A percentile compares a stretch with the other conserved stretches of the same genome.
Evolutionary conservation across 2,113 vertebrate genomes (phyloP).

Genomic region (Xenopus tropicalis): DNA sequence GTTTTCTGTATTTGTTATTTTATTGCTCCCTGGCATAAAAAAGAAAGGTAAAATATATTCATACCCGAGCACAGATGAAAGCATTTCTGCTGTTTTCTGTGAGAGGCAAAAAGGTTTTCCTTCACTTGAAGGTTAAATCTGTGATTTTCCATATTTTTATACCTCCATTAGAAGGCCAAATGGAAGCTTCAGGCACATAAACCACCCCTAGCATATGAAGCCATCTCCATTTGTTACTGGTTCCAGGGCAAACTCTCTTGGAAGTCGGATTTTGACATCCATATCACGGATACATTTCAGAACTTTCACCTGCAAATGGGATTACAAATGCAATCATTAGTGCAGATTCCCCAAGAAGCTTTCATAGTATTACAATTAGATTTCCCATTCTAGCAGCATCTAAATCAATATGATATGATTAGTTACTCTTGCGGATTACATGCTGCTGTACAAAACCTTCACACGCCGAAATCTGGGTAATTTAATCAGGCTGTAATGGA

Average conservation of each 20-base stretch:
- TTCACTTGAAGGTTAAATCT: constrained; percentile 18
- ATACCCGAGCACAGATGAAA: constrained; percentile 32
- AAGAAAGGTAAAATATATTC: neutral
- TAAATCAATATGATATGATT: constrained; percentile 75
- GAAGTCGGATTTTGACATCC: constrained; percentile 47
- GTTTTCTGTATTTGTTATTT: no score
- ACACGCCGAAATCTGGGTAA: constrained; percentile 67
- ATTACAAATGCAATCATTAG: constrained; percentile 73
- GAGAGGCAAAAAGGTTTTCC: neutral
- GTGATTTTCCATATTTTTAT: constrained; percentile 2
- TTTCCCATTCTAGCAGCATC: constrained; percentile 70
- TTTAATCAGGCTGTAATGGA: constrained; percentile 71
- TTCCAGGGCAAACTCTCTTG: constrained; percentile 45
- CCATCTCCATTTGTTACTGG: neutral
- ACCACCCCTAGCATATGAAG: constrained; percentile 17
- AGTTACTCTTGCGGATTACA: constrained; percentile 69
- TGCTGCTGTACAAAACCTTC: constrained; percentile 70
- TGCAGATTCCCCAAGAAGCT: constrained; percentile 68
- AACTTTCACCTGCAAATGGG: constrained; percentile 73
- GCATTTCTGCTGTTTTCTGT: neutral
- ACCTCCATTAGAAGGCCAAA: constrained; percentile 12
- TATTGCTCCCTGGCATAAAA: no score
- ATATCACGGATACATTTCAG: constrained; percentile 51
- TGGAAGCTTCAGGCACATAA: constrained; percentile 23
- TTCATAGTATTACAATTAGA: constrained; percentile 72